Evolutionary conservation across 2,888 invertebrate species (phyloP).

Genomic region (Prosopocoilus inquinatus): DNA sequence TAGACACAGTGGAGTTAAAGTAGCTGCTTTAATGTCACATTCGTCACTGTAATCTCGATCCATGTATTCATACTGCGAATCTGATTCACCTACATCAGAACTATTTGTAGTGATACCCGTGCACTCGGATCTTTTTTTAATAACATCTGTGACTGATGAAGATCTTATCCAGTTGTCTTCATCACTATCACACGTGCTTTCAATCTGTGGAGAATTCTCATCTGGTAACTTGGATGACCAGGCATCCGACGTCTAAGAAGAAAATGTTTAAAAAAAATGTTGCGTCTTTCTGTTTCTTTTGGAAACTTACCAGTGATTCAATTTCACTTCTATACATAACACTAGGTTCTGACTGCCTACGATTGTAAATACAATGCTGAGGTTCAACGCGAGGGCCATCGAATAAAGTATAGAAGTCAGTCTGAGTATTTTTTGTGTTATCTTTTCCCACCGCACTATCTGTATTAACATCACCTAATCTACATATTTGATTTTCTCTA

Average conservation of each 20-base stretch:
- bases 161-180: constrained; percentile 9
- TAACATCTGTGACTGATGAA: constrained; percentile 7
- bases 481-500: too few relatives aligned
- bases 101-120: constrained; percentile 16
- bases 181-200: constrained; percentile 11
- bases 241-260: too few relatives aligned
- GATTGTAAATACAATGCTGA: neutral
- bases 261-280: neutral
- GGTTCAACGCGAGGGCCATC: neutral
- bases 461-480: too few relatives aligned
- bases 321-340: constrained; percentile 12
- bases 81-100: constrained; percentile 17
- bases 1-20: constrained; percentile 16
- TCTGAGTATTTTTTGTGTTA: neutral
- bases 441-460: neutral
- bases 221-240: neutral
- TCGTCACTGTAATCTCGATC: constrained; percentile 18
- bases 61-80: constrained; percentile 18
- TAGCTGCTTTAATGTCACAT: constrained; percentile 15
- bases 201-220: neutral
- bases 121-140: constrained; percentile 16
- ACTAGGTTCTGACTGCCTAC: constrained; percentile 15
- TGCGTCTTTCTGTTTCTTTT: neutral
- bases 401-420: neutral
- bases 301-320: constrained; percentile 10